Evolutionary conservation across 2,888 invertebrate genomes (phyloP), one percentile per base, ranked within the genome.

Genomic region (Acronicta leporina): DNA sequence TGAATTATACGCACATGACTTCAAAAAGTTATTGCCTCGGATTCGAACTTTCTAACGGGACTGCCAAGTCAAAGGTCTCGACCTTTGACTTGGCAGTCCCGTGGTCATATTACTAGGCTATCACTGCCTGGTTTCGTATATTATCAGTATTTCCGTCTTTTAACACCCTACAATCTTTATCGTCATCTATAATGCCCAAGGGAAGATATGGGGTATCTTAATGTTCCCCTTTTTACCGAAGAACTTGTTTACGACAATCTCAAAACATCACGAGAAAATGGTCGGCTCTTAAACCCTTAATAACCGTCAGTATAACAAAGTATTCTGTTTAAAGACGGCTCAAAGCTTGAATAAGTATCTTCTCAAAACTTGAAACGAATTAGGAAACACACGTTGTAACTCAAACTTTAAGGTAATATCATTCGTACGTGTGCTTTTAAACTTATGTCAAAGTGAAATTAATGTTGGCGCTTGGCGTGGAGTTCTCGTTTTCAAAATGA

Each of bases 341-440:
- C n/a, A 6, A 13, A 42, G 42, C 48, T 44, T 33, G 4, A 13
- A 11, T 5, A 58, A 60, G 51, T 55, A 52, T 67, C 60, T 33
- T 25, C 47, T 25, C 46, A 51, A 48, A 42, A 55, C 53, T 70
- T 48, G 54, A 55, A 56, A 66, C 55, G 45, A 63, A 75, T 75
- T 66, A 70, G 38, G 52, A 38, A 56, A 57, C 44, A 43, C 42
- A 43, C n/a, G 20, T 58, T 15, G 44, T 63, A 55, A 63, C 53
- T 68, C 43, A 20, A 40, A 52, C 44, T 63, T 56, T 44, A 56
- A 75, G 35, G 50, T 54, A 61, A 61, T 52, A 53, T 59, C 64
- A 61, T 57, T 4, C 20, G 20, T 20, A 57, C 54, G 55, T 53
- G 51, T 40, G 47, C 48, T 48, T 64, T 50, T 51, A 14, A 58